A percentile compares a stretch with the other conserved stretches of the same genome.
phyloP scores from a whole-genome alignment of 2,113 vertebrate genomes.

The Embiotoca jacksoni region DNA sequence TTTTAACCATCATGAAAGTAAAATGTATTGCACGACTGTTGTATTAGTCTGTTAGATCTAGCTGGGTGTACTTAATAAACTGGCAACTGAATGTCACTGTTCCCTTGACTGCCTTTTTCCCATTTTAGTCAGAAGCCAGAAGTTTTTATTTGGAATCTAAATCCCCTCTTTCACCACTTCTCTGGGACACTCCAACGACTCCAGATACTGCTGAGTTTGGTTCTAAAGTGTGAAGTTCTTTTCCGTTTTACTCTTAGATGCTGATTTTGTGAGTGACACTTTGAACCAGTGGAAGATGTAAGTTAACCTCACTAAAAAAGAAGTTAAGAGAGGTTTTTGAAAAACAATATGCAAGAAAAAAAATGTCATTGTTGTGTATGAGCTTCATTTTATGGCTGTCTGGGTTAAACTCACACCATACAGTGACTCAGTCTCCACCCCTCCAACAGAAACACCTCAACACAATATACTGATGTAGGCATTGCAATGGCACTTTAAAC shows the following conservation, averaged over 20 bases:
- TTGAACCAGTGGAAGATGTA: neutral
- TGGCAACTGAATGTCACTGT: neutral
- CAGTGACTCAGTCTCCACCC: constrained; percentile 1
- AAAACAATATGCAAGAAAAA: neutral
- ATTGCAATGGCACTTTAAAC: constrained; percentile 78
- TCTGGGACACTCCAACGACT: no score
- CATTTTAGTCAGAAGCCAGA: neutral
- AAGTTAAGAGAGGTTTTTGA: neutral
- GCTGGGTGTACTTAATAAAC: neutral
- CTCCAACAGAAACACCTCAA: constrained; percentile 29
- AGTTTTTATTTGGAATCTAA: neutral
- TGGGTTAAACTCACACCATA: constrained; percentile 6
- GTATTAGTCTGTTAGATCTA: neutral
- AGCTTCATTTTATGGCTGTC: constrained; percentile 31
- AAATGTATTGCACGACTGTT: neutral
- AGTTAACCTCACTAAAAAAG: no score
- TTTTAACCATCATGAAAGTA: neutral
- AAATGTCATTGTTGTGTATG: neutral
- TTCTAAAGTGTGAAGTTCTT: neutral
- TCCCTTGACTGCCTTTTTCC: no score
- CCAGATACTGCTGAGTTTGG: neutral
- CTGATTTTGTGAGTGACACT: neutral
- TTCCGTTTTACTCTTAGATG: neutral
- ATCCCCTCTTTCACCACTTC: no score
- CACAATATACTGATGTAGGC: constrained; percentile 58